phyloP scores from a whole-genome alignment of 1,140 invertebrate species.

The Lepidotrigona ventralis region DNA sequence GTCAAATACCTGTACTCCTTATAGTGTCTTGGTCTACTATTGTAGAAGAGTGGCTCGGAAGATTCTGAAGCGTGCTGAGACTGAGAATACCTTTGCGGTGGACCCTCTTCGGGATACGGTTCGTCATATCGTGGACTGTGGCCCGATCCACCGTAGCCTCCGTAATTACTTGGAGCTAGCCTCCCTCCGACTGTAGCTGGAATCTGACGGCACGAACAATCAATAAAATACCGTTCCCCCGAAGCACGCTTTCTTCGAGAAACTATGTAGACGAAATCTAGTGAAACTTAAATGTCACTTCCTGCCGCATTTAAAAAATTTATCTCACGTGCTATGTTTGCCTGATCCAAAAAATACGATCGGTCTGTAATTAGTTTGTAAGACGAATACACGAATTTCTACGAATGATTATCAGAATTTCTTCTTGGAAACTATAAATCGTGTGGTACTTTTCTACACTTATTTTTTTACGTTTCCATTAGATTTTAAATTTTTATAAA shows the following conservation, averaged over 20 bases:
- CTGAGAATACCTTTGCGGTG: slow-evolving; percentile 77
- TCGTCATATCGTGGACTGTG: slow-evolving; percentile 79
- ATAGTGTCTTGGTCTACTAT: slow-evolving; percentile 89
- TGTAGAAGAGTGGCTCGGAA: slow-evolving; percentile 94
- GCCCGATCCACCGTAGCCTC: slow-evolving; percentile 77
- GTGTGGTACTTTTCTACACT: not conserved
- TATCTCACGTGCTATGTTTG: no score
- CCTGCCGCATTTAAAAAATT: not conserved
- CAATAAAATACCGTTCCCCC: not conserved
- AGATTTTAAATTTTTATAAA: not conserved
- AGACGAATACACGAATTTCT: not conserved
- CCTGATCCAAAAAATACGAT: not conserved
- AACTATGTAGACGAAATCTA: not conserved
- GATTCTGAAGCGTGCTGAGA: slow-evolving; percentile 77
- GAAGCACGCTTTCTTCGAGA: not conserved
- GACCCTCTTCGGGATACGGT: slow-evolving; percentile 79
- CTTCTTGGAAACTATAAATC: no score
- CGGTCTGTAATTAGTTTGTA: no score
- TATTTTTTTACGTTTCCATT: not conserved
- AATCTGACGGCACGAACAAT: slow-evolving; percentile 63
- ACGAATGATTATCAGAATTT: no score
- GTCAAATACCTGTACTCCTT: slow-evolving; percentile 79
- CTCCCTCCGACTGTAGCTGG: slow-evolving; percentile 68
- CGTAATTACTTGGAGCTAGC: slow-evolving; percentile 72
- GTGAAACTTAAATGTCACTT: not conserved